Percentiles rank a stretch among this genome's conserved stretches.
Conservation (phyloP, 2,888 invertebrate genomes). For the Hemicrepidius hirtus region DNA sequence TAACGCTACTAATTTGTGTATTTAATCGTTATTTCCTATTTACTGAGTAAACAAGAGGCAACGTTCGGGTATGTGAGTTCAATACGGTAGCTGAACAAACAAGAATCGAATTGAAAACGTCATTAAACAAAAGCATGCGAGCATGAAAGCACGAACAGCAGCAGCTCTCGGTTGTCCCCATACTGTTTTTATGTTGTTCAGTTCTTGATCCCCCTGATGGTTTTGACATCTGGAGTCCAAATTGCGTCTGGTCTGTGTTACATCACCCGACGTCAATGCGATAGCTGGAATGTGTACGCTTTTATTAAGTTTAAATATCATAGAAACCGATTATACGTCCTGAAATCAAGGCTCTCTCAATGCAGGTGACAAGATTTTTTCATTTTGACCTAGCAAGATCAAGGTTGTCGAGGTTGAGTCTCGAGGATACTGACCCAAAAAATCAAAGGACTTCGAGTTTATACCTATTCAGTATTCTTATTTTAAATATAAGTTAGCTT, state of each 20-base stretch:
- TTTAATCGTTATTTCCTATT: constrained; percentile 28
- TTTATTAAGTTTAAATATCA: neutral
- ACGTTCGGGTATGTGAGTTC: constrained; percentile 24
- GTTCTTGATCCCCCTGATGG: constrained; percentile 12
- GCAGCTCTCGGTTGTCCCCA: neutral
- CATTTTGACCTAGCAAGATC: constrained; percentile 28
- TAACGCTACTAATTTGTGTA: constrained; percentile 31
- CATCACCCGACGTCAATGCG: neutral
- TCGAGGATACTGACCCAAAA: constrained; percentile 19
- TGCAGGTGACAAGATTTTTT: constrained; percentile 32
- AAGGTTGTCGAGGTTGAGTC: constrained; percentile 14
- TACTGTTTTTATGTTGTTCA: constrained; percentile 9
- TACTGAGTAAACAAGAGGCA: constrained; percentile 29
- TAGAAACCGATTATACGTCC: neutral
- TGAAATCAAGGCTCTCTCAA: neutral
- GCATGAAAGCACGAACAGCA: constrained; percentile 14
- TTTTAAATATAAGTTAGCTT: no score
- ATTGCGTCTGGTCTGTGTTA: constrained; percentile 38
- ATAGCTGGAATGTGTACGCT: neutral
- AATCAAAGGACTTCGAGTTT: neutral
- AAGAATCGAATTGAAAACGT: constrained; percentile 26
- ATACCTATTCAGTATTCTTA: neutral
- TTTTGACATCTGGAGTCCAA: constrained; percentile 39
- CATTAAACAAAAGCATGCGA: constrained; percentile 33
- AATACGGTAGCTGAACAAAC: constrained; percentile 37